Evolutionary conservation across 2,113 vertebrate genomes (phyloP).

Genomic region (Emydocephalus ijimae): DNA sequence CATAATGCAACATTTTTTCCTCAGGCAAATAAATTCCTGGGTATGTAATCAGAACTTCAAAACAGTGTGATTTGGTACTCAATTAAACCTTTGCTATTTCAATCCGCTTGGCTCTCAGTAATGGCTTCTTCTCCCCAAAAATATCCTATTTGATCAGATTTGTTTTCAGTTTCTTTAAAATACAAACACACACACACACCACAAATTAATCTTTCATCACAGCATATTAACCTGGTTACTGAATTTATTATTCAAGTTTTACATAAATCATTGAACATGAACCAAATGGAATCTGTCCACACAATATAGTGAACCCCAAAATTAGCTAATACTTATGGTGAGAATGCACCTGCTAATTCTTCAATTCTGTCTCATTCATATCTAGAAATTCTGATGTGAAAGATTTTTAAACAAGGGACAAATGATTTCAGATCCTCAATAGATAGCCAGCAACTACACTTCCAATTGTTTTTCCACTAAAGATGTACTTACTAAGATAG

Average conservation of each 20-base stretch:
- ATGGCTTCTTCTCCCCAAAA: constrained; percentile 18
- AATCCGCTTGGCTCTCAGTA: constrained; percentile 55
- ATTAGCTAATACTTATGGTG: background rate
- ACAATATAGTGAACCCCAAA: background rate
- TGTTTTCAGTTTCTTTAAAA: constrained; percentile 4
- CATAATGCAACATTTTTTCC: constrained; percentile 65
- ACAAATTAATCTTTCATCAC: background rate
- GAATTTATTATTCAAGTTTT: background rate
- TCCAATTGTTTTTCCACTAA: background rate
- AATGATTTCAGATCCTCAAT: background rate
- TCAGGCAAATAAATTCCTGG: constrained; percentile 70
- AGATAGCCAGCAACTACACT: background rate
- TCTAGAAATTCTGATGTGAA: background rate
- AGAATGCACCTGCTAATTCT: background rate
- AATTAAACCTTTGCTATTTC: constrained; percentile 65
- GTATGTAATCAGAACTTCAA: constrained; percentile 65
- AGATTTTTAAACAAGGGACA: background rate
- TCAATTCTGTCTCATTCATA: fast-evolving
- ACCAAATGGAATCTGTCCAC: background rate
- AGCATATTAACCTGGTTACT: background rate
- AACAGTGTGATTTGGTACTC: constrained; percentile 63
- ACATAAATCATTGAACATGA: background rate
- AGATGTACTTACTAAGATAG: background rate
- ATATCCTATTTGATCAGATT: constrained; percentile 14
- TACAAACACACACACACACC: background rate